Conservation (phyloP, 2,797 vertebrate species). For the Anabas testudineus region DNA sequence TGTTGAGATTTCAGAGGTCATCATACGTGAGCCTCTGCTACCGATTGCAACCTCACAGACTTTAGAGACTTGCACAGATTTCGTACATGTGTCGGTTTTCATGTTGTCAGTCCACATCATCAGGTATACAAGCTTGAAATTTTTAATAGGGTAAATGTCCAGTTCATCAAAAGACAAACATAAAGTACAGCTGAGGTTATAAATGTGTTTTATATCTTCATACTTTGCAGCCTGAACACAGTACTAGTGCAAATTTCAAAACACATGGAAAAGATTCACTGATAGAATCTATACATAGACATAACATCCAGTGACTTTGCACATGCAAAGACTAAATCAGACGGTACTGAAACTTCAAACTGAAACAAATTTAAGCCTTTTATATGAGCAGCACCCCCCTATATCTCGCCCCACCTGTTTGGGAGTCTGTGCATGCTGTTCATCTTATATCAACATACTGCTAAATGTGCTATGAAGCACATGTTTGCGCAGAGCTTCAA, state of each 20-base stretch:
- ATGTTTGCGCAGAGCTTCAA: slow-evolving; percentile 50
- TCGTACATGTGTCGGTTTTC: no score
- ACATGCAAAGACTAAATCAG: slow-evolving; percentile 22
- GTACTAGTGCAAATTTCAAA: slow-evolving; percentile 11
- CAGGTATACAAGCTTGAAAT: neutral
- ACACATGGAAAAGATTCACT: slow-evolving; percentile 26
- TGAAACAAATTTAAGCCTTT: slow-evolving; percentile 17
- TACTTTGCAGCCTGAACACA: slow-evolving; percentile 2
- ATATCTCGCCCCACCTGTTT: slow-evolving; percentile 30
- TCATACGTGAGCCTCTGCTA: no score
- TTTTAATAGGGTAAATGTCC: no score
- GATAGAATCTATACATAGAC: slow-evolving; percentile 24
- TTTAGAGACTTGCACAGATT: no score
- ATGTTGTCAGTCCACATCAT: no score
- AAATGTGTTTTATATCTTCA: no score
- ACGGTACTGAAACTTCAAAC: slow-evolving; percentile 18
- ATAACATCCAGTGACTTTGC: slow-evolving; percentile 30
- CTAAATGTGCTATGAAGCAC: slow-evolving; percentile 45
- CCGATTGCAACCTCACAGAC: no score
- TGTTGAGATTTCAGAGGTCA: no score
- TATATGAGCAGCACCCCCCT: neutral
- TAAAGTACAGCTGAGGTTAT: no score
- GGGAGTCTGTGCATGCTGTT: slow-evolving; percentile 11
- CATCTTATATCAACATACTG: slow-evolving; percentile 28
- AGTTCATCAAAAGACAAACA: no score